Percentiles rank a stretch among this genome's conserved stretches.
Conservation (phyloP, 2,113 vertebrate species). For the Chelonoidis abingdonii region DNA sequence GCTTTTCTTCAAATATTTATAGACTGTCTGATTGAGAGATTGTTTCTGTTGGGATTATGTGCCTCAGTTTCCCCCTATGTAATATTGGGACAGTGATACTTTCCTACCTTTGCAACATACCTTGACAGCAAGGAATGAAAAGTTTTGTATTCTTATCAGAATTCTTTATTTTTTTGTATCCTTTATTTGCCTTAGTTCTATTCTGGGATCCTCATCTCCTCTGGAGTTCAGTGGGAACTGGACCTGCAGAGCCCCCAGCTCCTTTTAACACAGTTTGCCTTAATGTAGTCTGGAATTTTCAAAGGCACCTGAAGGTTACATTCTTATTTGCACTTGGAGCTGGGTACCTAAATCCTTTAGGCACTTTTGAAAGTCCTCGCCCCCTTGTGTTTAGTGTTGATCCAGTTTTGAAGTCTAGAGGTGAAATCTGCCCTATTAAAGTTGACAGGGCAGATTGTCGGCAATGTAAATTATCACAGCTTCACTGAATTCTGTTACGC, state of each 20-base stretch:
- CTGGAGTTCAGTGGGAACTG: fast-evolving
- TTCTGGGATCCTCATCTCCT: fast-evolving
- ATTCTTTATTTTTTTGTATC: not conserved
- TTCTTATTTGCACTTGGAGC: not conserved
- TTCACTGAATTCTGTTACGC: not conserved
- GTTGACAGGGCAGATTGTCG: not conserved
- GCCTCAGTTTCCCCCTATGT: not conserved
- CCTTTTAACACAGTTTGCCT: fast-evolving
- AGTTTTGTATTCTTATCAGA: not conserved
- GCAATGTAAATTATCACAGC: not conserved
- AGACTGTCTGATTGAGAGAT: not conserved
- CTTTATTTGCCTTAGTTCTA: fast-evolving
- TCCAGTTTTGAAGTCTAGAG: not conserved
- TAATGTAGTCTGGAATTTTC: fast-evolving
- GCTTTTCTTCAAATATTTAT: no score
- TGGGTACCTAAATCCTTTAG: not conserved
- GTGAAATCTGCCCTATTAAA: not conserved
- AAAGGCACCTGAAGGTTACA: not conserved
- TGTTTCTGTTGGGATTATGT: not conserved
- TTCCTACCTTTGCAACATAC: not conserved
- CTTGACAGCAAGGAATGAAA: not conserved
- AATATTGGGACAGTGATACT: fast-evolving
- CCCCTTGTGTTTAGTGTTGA: not conserved
- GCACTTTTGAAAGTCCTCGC: not conserved
- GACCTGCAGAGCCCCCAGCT: not conserved